phyloP scores from a whole-genome alignment of 1,140 invertebrate species.

The Drosophila takahashii region DNA sequence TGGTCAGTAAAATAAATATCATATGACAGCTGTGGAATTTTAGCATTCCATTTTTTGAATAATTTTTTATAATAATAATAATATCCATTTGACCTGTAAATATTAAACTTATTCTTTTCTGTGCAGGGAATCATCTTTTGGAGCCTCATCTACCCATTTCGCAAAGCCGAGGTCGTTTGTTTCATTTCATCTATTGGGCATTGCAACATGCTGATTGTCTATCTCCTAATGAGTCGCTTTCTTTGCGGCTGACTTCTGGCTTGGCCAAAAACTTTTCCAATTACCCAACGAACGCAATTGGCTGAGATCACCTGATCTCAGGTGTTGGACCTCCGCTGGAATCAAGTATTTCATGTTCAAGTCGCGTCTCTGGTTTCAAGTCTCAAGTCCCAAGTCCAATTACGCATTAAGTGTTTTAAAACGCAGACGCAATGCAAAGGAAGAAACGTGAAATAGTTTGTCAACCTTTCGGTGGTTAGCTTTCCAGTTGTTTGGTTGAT shows the following conservation, averaged over 20 bases:
- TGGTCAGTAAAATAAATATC: no score
- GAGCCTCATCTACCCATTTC: neutral
- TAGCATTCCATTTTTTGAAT: no score
- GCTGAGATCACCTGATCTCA: constrained; percentile 4
- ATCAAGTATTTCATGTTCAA: constrained; percentile 52
- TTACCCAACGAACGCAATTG: constrained; percentile 7
- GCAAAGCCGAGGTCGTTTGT: constrained; percentile 6
- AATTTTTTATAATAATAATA: no score
- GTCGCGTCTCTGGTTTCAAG: constrained; percentile 31
- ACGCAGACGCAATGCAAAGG: constrained; percentile 8
- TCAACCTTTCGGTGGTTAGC: constrained; percentile 15
- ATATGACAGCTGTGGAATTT: no score
- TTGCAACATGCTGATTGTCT: constrained; percentile 10
- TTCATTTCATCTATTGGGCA: constrained; percentile 5
- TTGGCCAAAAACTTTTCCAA: constrained; percentile 41
- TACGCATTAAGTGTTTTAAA: constrained; percentile 17
- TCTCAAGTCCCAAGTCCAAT: constrained; percentile 41
- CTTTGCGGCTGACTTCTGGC: constrained; percentile 7
- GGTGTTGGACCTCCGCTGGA: constrained; percentile 17
- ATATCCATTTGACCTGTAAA: neutral
- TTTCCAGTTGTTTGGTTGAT: neutral
- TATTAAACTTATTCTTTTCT: neutral
- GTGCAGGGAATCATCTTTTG: neutral
- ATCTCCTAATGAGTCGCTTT: constrained; percentile 43
- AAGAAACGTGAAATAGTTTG: constrained; percentile 31